A percentile compares a stretch with the other conserved stretches of the same genome.
Evolutionary conservation across 2,888 invertebrate species (phyloP).

Genomic region (Protodeltote pygarga): DNA sequence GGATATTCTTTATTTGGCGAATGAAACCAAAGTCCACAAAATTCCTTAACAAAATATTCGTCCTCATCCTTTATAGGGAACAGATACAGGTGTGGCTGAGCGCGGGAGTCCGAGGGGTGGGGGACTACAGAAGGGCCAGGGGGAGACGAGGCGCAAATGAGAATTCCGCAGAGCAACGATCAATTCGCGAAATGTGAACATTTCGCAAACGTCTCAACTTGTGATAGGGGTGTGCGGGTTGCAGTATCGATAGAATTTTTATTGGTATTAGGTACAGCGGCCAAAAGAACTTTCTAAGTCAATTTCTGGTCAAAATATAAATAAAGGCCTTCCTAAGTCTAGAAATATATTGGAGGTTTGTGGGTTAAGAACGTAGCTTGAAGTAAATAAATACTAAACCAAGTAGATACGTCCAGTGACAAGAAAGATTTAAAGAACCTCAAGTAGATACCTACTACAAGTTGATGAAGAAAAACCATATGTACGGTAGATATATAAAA

Average conservation of each 20-base stretch:
- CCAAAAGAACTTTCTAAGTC: too few relatives aligned
- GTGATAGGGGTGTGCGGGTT: constrained; percentile 49
- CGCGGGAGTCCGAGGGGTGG: constrained; percentile 18
- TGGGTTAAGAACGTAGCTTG: too few relatives aligned
- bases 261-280: background rate
- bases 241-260: constrained; percentile 15
- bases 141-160: constrained; percentile 71
- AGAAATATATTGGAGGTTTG: too few relatives aligned
- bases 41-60: constrained; percentile 4
- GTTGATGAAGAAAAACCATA: too few relatives aligned
- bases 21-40: background rate
- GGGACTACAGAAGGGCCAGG: constrained; percentile 2
- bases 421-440: too few relatives aligned
- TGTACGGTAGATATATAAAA: too few relatives aligned
- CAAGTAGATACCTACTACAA: too few relatives aligned
- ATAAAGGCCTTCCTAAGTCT: too few relatives aligned
- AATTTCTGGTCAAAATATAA: too few relatives aligned
- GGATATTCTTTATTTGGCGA: too few relatives aligned
- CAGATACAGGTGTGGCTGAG: constrained; percentile 59
- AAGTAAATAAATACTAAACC: too few relatives aligned
- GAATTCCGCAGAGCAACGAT: constrained; percentile 83
- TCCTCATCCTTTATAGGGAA: constrained; percentile 35
- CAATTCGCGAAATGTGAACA: constrained; percentile 86
- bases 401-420: too few relatives aligned
- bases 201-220: constrained; percentile 87